phyloP scores from a whole-genome alignment of 2,113 vertebrate genomes.

The Anarhynchus alexandrinus region DNA sequence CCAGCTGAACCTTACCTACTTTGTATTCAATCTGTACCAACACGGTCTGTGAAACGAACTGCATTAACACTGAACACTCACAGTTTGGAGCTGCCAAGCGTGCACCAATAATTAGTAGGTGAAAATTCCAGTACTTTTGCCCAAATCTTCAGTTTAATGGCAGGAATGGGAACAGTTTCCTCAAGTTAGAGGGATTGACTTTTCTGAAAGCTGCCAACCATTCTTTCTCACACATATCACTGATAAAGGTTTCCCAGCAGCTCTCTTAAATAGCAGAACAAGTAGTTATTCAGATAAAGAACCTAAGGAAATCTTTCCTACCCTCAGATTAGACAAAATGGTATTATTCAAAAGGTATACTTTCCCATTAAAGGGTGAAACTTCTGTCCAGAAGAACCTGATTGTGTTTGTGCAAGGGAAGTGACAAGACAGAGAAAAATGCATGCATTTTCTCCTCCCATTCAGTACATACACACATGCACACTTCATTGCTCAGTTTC shows the following conservation, averaged over 20 bases:
- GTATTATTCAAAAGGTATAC: background rate
- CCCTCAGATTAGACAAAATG: background rate
- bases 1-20: background rate
- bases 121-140: background rate
- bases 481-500: background rate
- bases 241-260: background rate
- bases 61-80: background rate
- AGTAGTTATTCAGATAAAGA: background rate
- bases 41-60: background rate
- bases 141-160: background rate
- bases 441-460: background rate
- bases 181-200: background rate
- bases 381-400: background rate
- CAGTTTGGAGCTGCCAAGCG: background rate
- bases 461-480: rapidly evolving
- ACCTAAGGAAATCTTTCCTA: background rate
- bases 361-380: background rate
- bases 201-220: background rate
- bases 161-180: background rate
- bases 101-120: background rate
- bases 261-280: background rate
- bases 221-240: background rate
- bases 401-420: background rate
- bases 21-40: background rate
- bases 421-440: background rate